These are phyloP conservation scores for Helicorthomorpha holstii DNA, from an alignment of 1,140 invertebrate genomes.

Conservation along the genomic window DNA sequence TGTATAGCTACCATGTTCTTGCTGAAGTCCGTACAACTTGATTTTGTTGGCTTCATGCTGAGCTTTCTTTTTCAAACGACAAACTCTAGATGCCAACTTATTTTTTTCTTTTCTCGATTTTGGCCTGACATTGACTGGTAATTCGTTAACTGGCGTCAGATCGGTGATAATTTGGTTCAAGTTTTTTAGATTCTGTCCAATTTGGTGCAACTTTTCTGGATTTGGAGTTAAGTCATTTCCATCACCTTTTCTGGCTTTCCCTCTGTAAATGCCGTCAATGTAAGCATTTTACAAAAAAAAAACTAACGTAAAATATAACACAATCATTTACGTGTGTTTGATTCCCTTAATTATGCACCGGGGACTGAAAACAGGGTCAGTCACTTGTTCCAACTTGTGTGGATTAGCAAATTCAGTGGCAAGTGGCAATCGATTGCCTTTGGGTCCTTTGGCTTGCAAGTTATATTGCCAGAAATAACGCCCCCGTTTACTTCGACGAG, in stretches of 20 bases:
- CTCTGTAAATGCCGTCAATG: constrained; percentile 26
- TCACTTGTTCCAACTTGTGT: constrained; percentile 73
- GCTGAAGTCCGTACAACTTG: constrained; percentile 79
- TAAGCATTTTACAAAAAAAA: neutral
- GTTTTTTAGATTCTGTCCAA: constrained; percentile 83
- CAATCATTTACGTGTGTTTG: constrained; percentile 49
- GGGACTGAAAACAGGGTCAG: constrained; percentile 83
- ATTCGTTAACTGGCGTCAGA: constrained; percentile 84
- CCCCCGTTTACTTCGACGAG: constrained; percentile 66
- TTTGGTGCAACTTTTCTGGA: constrained; percentile 70
- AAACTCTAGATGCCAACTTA: constrained; percentile 88
- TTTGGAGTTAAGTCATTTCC: constrained; percentile 94
- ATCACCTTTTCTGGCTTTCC: constrained; percentile 89
- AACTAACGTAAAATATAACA: neutral
- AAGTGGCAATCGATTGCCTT: constrained; percentile 67
- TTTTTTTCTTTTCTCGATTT: constrained; percentile 95
- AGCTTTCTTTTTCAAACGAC: constrained; percentile 83
- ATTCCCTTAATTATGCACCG: constrained; percentile 74
- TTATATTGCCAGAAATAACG: constrained; percentile 98
- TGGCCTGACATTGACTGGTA: constrained; percentile 67
- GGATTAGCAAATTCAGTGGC: constrained; percentile 73
- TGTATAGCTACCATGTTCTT: constrained; percentile 79
- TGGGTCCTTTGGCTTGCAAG: constrained; percentile 93
- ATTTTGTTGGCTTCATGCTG: constrained; percentile 91
- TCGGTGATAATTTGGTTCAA: constrained; percentile 83